Evolutionary conservation across 2,888 invertebrate species (phyloP), one percentile per base, ranked within the genome.

Genomic region (Napeogenes sylphis): DNA sequence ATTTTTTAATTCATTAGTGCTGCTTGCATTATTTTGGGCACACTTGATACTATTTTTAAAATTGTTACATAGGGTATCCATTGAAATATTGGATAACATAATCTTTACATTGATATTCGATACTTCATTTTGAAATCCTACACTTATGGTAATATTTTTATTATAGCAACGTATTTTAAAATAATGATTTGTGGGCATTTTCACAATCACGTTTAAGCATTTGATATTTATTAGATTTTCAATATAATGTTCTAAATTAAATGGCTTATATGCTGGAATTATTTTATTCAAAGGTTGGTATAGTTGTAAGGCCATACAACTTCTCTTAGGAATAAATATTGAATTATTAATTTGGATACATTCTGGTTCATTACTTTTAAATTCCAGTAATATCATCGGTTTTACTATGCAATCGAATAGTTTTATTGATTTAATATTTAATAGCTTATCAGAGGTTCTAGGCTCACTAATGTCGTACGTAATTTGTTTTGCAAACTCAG

Each of bases 261-360:
- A 57, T 55, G 53, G 55, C 46, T 45, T 51, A 47, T 45, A 63
- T 21, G 55, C 59, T 55, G 59, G 63, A 64, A 61, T 51, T 30
- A 63, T 53, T 51, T 54, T 63, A 13, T 71, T 69, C 30, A 61
- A 63, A 46, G 51, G 64, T 12, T 61, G 62, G 62, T 77, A 80
- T 30, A 71, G 57, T 68, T 76, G 70, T 45, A 82, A 59, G 53
- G 73, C 66, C 55, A 70, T 77, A 65, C 76, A 75, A 12, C 58
- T 62, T 10, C 10, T 30, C 12, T 6, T 51, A 10, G 5, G 30
- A 10, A 6, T 21, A 10, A 51, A 10, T 51, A 30, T 30, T 51
- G 30, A 51, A 30, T 12, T 12, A 51, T 12, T 51, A 30, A 30
- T 21, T 21, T 30, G 12, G 2, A 51, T 30, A 51, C 8, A 4